Conservation (phyloP, 2,797 vertebrate species). For the Enteromius mattozi region DNA sequence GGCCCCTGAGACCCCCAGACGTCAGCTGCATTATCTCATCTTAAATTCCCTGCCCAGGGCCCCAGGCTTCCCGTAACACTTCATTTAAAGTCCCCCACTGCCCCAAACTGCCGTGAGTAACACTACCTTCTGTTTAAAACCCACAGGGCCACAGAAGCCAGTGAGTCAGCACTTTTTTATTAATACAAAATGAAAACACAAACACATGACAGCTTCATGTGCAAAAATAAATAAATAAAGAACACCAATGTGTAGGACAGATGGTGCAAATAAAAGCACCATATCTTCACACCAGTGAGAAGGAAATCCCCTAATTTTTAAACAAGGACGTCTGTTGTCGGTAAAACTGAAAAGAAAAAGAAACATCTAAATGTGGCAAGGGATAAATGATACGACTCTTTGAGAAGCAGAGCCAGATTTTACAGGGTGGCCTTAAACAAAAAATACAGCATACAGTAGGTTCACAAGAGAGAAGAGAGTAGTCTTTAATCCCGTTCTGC, state of each 20-base stretch:
- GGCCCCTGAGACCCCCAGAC: constrained; percentile 21
- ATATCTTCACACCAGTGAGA: constrained; percentile 24
- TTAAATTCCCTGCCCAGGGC: constrained; percentile 37
- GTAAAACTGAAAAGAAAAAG: constrained; percentile 12
- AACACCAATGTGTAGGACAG: constrained; percentile 9
- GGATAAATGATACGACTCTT: constrained; percentile 49
- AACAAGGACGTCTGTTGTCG: constrained; percentile 32
- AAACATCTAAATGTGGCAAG: constrained; percentile 51
- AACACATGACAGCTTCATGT: constrained; percentile 70
- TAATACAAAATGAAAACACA: constrained; percentile 36
- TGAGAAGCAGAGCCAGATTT: constrained; percentile 48
- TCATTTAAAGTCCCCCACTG: constrained; percentile 43
- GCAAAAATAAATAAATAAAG: neutral
- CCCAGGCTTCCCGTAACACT: constrained; percentile 53
- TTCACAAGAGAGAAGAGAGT: constrained; percentile 40
- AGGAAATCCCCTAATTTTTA: constrained; percentile 44
- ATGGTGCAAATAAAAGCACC: constrained; percentile 15
- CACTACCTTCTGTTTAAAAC: constrained; percentile 40
- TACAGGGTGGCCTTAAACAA: constrained; percentile 44
- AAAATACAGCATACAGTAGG: constrained; percentile 13
- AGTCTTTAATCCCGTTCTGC: constrained; percentile 61
- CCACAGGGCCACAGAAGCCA: constrained; percentile 26
- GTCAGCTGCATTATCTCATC: constrained; percentile 48
- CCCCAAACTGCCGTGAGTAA: constrained; percentile 51
- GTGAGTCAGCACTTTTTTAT: constrained; percentile 49